A percentile compares a stretch with the other conserved stretches of the same genome.
phyloP scores from a whole-genome alignment of 1,140 invertebrate species.

The Achatina immaculata region DNA sequence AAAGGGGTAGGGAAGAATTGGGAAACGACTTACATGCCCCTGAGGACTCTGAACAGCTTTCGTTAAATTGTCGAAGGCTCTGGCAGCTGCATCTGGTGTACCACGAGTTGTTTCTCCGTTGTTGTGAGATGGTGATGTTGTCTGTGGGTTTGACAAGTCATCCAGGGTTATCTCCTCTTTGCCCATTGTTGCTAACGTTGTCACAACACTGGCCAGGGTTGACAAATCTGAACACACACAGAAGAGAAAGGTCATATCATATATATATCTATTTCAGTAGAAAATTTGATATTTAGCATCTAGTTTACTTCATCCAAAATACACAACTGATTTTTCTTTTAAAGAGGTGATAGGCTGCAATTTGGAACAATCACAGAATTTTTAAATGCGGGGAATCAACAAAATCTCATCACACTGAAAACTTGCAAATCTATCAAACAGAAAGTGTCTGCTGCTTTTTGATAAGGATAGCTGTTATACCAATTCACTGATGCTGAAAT shows the following conservation, averaged over 20 bases:
- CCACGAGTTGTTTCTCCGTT: conserved; percentile 25
- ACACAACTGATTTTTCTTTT: no score
- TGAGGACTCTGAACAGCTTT: conserved; percentile 73
- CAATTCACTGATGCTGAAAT: no score
- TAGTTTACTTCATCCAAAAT: no score
- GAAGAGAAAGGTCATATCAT: background rate
- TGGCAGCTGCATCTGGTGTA: conserved; percentile 72
- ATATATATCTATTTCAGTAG: background rate
- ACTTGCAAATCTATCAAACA: no score
- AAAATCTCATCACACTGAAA: no score
- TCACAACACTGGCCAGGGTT: conserved; percentile 74
- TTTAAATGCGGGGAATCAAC: no score
- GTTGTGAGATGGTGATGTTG: conserved; percentile 30
- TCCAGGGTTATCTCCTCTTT: conserved; percentile 72
- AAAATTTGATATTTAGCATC: no score
- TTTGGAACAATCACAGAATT: no score
- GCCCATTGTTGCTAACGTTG: conserved; percentile 73
- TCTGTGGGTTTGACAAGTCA: conserved; percentile 56
- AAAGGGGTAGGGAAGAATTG: no score
- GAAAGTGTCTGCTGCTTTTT: background rate
- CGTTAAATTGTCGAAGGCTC: conserved; percentile 83
- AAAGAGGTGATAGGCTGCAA: no score
- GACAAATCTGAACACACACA: conserved; percentile 68
- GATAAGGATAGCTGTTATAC: no score
- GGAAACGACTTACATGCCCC: conserved; percentile 52